Conservation (phyloP, 2,888 invertebrate species). For the Auanema freiburgensis region DNA sequence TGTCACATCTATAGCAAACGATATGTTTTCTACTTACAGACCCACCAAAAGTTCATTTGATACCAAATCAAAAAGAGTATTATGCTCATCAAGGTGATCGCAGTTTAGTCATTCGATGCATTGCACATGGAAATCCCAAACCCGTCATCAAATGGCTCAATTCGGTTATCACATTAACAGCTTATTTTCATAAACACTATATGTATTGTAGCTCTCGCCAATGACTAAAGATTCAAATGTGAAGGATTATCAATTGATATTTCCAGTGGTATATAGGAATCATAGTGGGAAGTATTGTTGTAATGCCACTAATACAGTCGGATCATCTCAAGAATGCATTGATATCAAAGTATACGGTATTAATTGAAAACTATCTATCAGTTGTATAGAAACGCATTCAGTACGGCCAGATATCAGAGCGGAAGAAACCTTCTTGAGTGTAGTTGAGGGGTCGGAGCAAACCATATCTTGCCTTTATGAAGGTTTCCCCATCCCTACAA, state of each 20-base stretch:
- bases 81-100: constrained; percentile 34
- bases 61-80: constrained; percentile 31
- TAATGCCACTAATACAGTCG: not conserved
- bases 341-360: not conserved
- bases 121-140: constrained; percentile 51
- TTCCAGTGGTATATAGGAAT: not conserved
- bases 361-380: no score
- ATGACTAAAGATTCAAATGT: not conserved
- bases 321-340: not conserved
- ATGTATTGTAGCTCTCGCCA: no score
- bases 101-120: constrained; percentile 43
- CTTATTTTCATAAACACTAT: no score
- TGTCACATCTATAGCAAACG: not conserved
- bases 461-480: constrained; percentile 53
- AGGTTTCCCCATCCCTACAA: constrained; percentile 50
- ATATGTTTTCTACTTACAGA: constrained; percentile 25
- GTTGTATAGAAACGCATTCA: no score
- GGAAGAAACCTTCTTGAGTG: constrained; percentile 46
- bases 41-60: constrained; percentile 29
- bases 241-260: not conserved
- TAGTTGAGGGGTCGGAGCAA: constrained; percentile 32
- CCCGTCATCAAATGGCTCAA: constrained; percentile 43
- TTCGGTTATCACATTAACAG: no score
- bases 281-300: not conserved
- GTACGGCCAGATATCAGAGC: constrained; percentile 51